These are phyloP conservation scores for Lacerta agilis DNA, from an alignment of 2,797 vertebrate species.

Conservation along the genomic window DNA sequence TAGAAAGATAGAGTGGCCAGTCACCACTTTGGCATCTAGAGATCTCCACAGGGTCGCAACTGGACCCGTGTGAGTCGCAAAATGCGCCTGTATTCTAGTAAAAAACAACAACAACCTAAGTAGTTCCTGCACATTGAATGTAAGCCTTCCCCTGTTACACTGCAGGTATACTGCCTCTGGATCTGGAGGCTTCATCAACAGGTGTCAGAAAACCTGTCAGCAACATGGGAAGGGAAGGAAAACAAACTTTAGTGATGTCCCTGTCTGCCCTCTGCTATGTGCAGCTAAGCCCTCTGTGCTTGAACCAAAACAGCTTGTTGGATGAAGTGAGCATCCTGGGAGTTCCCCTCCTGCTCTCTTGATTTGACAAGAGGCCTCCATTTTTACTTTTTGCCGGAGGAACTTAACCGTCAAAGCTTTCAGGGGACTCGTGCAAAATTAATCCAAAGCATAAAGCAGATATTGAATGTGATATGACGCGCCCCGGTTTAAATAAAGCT, in stretches of 20 bases:
- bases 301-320: background rate
- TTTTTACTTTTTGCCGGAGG: background rate
- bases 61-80: too few relatives aligned
- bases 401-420: background rate
- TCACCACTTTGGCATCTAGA: too few relatives aligned
- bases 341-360: background rate
- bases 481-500: background rate
- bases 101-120: too few relatives aligned
- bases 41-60: too few relatives aligned
- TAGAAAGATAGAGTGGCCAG: too few relatives aligned
- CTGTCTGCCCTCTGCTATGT: background rate
- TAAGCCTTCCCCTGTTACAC: too few relatives aligned
- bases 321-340: background rate
- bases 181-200: background rate
- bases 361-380: background rate
- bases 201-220: background rate
- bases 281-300: too few relatives aligned
- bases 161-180: background rate
- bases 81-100: too few relatives aligned
- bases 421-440: background rate
- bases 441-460: background rate
- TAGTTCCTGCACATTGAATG: too few relatives aligned
- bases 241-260: background rate
- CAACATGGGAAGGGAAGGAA: background rate
- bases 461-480: background rate